phyloP scores from a whole-genome alignment of 2,113 vertebrate genomes.

The Notothenia coriiceps region DNA sequence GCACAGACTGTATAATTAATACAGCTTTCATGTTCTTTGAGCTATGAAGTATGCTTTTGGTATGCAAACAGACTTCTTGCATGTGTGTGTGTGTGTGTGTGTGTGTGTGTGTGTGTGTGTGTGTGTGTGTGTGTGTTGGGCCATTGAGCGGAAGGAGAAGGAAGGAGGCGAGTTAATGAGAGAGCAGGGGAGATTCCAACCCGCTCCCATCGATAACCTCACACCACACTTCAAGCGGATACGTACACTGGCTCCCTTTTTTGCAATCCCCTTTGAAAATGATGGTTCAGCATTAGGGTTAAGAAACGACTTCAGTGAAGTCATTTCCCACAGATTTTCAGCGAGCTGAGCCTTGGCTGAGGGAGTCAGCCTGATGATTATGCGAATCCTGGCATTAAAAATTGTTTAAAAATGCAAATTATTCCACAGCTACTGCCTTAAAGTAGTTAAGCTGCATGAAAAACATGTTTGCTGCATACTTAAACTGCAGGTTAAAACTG shows the following conservation, averaged over 20 bases:
- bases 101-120: neutral
- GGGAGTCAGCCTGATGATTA: slow-evolving; percentile 60
- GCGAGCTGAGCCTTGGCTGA: slow-evolving; percentile 39
- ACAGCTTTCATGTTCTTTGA: slow-evolving; percentile 73
- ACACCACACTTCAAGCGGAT: slow-evolving; percentile 56
- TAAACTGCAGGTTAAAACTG: slow-evolving; percentile 29
- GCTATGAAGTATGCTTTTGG: slow-evolving; percentile 77
- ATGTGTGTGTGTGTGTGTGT: slow-evolving; percentile 20
- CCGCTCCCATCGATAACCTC: slow-evolving; percentile 70
- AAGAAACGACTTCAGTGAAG: slow-evolving; percentile 54
- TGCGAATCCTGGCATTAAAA: slow-evolving; percentile 54
- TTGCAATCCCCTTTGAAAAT: slow-evolving; percentile 58
- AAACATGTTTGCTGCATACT: slow-evolving; percentile 38
- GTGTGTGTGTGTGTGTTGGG: slow-evolving; percentile 23
- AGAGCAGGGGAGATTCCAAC: slow-evolving; percentile 63
- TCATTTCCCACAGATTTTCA: slow-evolving; percentile 49
- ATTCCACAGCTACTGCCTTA: slow-evolving; percentile 44
- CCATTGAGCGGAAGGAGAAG: slow-evolving; percentile 65
- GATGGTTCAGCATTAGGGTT: slow-evolving; percentile 41
- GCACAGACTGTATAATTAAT: slow-evolving; percentile 75
- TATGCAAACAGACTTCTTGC: slow-evolving; percentile 76
- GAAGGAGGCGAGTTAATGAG: slow-evolving; percentile 77
- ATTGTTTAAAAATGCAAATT: slow-evolving; percentile 63
- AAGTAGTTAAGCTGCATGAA: slow-evolving; percentile 38
- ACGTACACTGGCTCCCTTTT: slow-evolving; percentile 42